phyloP scores from a whole-genome alignment of 2,888 invertebrate genomes.

The Sialis fuliginosa region DNA sequence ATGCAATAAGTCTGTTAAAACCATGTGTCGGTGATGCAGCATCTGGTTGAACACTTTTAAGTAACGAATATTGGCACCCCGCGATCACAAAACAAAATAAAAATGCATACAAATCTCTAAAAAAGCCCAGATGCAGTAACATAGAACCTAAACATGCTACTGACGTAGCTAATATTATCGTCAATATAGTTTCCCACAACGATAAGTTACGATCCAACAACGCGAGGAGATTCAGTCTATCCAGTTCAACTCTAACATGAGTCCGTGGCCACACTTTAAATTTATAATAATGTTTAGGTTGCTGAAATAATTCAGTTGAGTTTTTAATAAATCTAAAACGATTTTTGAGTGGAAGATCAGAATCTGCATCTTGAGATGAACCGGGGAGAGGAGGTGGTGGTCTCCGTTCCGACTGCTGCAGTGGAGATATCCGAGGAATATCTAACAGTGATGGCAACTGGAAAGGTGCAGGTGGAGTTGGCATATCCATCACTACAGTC shows the following conservation, averaged over 20 bases:
- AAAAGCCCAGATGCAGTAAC: constrained; percentile 69
- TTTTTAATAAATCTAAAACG: constrained; percentile 37
- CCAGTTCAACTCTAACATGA: constrained; percentile 72
- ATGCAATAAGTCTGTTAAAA: constrained; percentile 86
- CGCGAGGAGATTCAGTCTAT: constrained; percentile 79
- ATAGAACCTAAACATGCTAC: constrained; percentile 76
- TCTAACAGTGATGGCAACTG: constrained; percentile 13
- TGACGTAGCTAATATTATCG: constrained; percentile 63
- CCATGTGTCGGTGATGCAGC: constrained; percentile 97
- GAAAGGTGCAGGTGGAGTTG: constrained; percentile 20
- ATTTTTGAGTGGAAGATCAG: constrained; percentile 34
- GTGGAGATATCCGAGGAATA: constrained; percentile 2
- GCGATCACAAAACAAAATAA: constrained; percentile 96
- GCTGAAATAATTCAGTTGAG: constrained; percentile 22
- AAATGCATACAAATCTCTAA: constrained; percentile 82
- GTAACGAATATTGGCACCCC: constrained; percentile 87
- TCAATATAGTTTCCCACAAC: constrained; percentile 60
- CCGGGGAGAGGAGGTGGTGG: constrained; percentile 28
- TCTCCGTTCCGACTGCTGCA: constrained; percentile 16
- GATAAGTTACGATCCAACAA: constrained; percentile 85
- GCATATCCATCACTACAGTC: constrained; percentile 24
- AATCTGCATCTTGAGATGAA: constrained; percentile 35
- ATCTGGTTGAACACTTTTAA: constrained; percentile 98
- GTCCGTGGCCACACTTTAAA: constrained; percentile 45
- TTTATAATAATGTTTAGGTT: constrained; percentile 47